These are phyloP conservation scores for Venusia cambrica DNA, from an alignment of 2,888 invertebrate genomes.

Conservation along the genomic window DNA sequence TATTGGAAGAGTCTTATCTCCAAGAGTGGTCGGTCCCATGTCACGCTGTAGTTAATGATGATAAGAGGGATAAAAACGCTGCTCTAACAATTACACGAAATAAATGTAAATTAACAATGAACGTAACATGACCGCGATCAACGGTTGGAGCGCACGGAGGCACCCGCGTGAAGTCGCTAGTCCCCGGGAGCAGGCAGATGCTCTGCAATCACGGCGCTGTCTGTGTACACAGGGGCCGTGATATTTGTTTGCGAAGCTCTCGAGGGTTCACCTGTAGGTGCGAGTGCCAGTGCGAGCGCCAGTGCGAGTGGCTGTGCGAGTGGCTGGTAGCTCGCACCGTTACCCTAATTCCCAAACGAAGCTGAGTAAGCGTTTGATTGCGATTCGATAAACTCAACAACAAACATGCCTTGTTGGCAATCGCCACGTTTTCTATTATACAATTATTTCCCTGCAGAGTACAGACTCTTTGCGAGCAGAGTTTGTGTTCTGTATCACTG, in stretches of 20 bases:
- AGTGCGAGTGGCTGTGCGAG: too few species aligned
- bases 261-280: conserved; percentile 52
- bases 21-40: too few species aligned
- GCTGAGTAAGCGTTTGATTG: conserved; percentile 64
- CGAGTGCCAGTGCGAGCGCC: too few species aligned
- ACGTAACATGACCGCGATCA: too few species aligned
- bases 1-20: too few species aligned
- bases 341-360: conserved; percentile 61
- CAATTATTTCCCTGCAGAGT: conserved; percentile 10
- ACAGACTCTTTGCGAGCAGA: conserved; percentile 1
- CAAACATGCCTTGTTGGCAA: conserved; percentile 36
- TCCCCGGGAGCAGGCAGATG: conserved; percentile 19
- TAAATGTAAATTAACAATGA: too few species aligned
- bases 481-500: too few species aligned
- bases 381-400: conserved; percentile 50
- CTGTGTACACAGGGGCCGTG: conserved; percentile 56
- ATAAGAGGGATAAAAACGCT: too few species aligned
- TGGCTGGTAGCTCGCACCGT: conserved; percentile 40
- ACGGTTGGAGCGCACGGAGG: too few species aligned
- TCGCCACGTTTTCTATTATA: conserved; percentile 31
- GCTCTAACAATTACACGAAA: too few species aligned
- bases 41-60: too few species aligned
- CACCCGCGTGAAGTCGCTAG: too few species aligned
- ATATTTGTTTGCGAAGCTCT: conserved; percentile 71
- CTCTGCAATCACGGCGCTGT: conserved; percentile 56